Percentiles rank a stretch among this genome's conserved stretches.
These are phyloP conservation scores for Gallinago nigripennis DNA, from an alignment of 2,797 vertebrate genomes.

Conservation along the genomic window DNA sequence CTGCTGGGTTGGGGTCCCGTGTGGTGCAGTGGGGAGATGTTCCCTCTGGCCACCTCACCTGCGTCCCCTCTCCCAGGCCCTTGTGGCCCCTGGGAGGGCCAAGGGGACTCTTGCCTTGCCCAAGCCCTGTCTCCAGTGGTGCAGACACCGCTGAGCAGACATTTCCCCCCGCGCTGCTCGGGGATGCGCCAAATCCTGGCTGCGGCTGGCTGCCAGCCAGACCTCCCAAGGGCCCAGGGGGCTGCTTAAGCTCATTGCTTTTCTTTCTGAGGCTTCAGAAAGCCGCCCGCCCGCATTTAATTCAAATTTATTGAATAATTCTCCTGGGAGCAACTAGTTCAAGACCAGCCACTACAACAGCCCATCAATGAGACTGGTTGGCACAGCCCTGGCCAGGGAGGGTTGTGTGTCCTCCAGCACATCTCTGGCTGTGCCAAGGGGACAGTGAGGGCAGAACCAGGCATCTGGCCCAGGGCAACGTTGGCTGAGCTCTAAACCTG, in stretches of 20 bases:
- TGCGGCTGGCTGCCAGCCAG: conserved; percentile 36
- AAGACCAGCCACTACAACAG: not conserved
- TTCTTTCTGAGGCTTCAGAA: conserved; percentile 43
- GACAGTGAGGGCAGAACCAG: not conserved
- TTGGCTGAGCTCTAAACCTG: not conserved
- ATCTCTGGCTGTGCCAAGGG: not conserved
- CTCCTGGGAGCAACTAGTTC: conserved; percentile 29
- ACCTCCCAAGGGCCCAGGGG: not conserved
- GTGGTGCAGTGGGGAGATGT: fast-evolving
- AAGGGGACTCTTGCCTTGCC: not conserved
- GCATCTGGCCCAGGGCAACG: fast-evolving
- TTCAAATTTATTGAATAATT: conserved; percentile 60
- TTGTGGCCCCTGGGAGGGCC: not conserved
- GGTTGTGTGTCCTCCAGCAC: not conserved
- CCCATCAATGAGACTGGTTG: not conserved
- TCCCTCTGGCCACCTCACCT: not conserved
- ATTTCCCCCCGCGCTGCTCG: not conserved
- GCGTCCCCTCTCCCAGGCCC: not conserved
- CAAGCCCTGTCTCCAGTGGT: fast-evolving
- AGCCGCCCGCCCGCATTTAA: conserved; percentile 26
- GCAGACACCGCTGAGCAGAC: fast-evolving
- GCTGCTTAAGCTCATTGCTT: conserved; percentile 59
- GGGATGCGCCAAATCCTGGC: not conserved
- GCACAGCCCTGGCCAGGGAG: fast-evolving
- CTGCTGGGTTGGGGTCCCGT: not conserved